A percentile compares a stretch with the other conserved stretches of the same genome.
Evolutionary conservation across 2,797 vertebrate genomes (phyloP).

Genomic region (Hippopotamyrus pictus): DNA sequence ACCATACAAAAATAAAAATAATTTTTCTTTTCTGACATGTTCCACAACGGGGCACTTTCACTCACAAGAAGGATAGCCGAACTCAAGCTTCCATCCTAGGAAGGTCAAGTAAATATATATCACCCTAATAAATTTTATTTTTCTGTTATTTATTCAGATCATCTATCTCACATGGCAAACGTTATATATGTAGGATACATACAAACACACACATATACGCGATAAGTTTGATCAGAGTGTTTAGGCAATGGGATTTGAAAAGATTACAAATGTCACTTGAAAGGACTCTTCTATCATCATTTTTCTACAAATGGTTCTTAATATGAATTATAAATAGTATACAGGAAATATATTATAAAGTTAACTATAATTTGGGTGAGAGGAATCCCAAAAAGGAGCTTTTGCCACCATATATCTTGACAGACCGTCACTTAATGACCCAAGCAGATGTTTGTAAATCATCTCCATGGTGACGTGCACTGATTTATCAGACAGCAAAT

Average conservation of each 20-base stretch:
- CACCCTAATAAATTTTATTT: not conserved
- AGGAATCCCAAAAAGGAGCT: not conserved
- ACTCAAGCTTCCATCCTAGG: not conserved
- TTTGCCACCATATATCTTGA: not conserved
- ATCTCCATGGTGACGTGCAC: not conserved
- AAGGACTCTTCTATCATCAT: not conserved
- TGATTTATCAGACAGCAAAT: not conserved
- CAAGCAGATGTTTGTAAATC: not conserved
- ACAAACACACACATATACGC: not conserved
- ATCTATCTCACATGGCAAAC: not conserved
- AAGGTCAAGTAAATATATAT: not conserved
- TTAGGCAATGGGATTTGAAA: not conserved
- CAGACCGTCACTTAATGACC: not conserved
- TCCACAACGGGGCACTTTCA: not conserved
- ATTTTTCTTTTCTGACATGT: not conserved
- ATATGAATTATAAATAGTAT: not conserved
- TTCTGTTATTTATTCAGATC: not conserved
- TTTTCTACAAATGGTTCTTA: not conserved
- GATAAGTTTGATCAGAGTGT: not conserved
- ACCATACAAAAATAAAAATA: not conserved
- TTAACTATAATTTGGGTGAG: not conserved
- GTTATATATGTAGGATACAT: not conserved
- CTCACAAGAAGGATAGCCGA: not conserved
- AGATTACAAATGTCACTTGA: not conserved
- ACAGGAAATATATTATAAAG: not conserved